Base-by-base conservation (phyloP, 1,140 invertebrate species). In the Rhizoglyphus robini region DNA sequence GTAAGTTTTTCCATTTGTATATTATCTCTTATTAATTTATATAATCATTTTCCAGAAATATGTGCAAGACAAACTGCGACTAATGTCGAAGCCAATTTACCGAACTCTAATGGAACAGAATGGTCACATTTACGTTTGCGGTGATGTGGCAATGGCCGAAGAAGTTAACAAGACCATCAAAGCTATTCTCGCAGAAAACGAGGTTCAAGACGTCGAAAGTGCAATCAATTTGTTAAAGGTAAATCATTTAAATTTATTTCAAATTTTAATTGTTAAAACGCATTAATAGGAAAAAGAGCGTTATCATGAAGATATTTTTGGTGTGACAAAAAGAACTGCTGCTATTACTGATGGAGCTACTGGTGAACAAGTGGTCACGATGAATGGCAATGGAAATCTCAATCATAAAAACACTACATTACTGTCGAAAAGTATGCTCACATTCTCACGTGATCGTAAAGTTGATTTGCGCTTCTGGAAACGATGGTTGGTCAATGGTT, bases 71-170 rank as follows among this genome's bases (percentile, higher is more conserved):
- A 76, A 90, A 68, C 83, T 93, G 65, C 81, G 85, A 72, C 79
- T 83, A 65, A 86, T 90, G 78, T 83, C 86, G 3, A 74, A 79
- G 58, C 81, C 84, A 71, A 84, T 96, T 62, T 90, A 86, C 74
- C 80, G 84, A 59, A 81, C 88, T 73, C 75, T 96, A 27, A 82
- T 91, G 0, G 78, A 85, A 65, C 80, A 87, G 71, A 82, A 83
- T 59, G 92, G 90, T 11, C 92, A 97, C 76, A 88, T 97, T 72
- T 96, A 94, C 72, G 91, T 97, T 0, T 97, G 93, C 73, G 93
- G 93, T 62, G 96, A 97, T 75, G 91, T 92, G 71, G 96, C 93
- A 69, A 99, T 99, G 96, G 96, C 95, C 1, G 88, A 96, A 76
- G 88, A 95, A 76, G 95, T 99, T 13, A 90, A 92, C 75, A 86